phyloP scores from a whole-genome alignment of 2,113 vertebrate genomes.

The Carassius auratus region DNA sequence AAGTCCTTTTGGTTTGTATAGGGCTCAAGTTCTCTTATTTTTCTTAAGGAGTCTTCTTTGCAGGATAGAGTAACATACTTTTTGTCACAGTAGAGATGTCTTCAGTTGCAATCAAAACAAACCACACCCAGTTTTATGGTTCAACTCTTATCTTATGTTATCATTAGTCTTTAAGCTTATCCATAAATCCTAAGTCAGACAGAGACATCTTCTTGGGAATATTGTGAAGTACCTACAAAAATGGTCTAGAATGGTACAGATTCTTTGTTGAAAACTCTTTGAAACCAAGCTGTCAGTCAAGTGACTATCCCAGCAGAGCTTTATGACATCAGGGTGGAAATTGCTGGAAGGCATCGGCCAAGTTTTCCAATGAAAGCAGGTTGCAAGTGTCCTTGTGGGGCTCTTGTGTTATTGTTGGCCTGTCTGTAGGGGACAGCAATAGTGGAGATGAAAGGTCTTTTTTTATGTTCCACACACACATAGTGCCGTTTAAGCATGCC shows the following conservation, averaged over 20 bases:
- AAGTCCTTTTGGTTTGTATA: neutral
- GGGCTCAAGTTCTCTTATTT: neutral
- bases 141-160: neutral
- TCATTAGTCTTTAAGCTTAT: constrained; percentile 2
- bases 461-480: neutral
- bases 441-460: neutral
- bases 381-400: constrained; percentile 25
- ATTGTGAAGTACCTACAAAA: neutral
- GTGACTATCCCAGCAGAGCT: neutral
- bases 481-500: neutral
- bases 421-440: neutral
- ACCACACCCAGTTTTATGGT: constrained; percentile 36
- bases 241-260: neutral
- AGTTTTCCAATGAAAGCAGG: constrained; percentile 16
- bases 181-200: neutral
- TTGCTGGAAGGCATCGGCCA: constrained; percentile 17
- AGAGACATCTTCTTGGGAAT: neutral
- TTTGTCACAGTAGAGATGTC: neutral
- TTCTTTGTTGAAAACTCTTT: neutral
- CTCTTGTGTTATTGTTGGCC: constrained; percentile 49
- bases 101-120: neutral
- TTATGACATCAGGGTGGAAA: constrained; percentile 5
- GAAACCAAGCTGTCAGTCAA: neutral
- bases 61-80: neutral
- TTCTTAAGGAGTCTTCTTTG: constrained; percentile 6